Base-by-base conservation (phyloP, 2,888 invertebrate species). In the Pseudococcus longispinus region DNA sequence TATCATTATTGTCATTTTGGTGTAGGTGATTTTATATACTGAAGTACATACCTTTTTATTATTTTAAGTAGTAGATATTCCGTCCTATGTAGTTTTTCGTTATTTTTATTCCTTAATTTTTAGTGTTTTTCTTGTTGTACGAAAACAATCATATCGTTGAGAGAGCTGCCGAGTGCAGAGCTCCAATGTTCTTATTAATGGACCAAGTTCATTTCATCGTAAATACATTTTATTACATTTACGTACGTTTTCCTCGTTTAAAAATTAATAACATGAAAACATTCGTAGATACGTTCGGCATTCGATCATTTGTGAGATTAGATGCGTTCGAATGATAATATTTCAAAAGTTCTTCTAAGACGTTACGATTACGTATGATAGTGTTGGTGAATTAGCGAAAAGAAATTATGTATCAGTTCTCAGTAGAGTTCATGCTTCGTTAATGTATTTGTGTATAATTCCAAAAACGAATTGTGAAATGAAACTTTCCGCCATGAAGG, bases 1-100 rank as follows among this genome's bases (percentile, higher is more conserved):
- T 70, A 70, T 70, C 70, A 70, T 70, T 70, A 70, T 70, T 70
- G 29, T 70, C 70, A 70, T 70, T 70, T 29, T 70, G 70, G 70
- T 70, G 70, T 70, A 70, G 70, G 70, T 70, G 26, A 70, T 70
- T 70, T 29, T 70, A 70, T 70, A 70, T 32, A 70, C 13, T 70
- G 70, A 26, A 26, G 26, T 32, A 70, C 29, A 23, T 60, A 60
- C 70, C 70, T 70, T 29, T 18, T 20, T 60, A 60, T 60, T 60
- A n/a, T 70, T 65, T 70, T 70, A 70, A 70, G 70, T 70, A 70
- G 70, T 70, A 29, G 70, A 70, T 70, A 70, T 70, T 70, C 70
- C 70, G 70, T 70, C 70, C 70, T 70, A 2, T 70, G 15, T 70
- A 18, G 70, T 70, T 70, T 70, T 70, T 70, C 70, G 29, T 70